phyloP scores from a whole-genome alignment of 2,113 vertebrate species.

The Xerus inauris region DNA sequence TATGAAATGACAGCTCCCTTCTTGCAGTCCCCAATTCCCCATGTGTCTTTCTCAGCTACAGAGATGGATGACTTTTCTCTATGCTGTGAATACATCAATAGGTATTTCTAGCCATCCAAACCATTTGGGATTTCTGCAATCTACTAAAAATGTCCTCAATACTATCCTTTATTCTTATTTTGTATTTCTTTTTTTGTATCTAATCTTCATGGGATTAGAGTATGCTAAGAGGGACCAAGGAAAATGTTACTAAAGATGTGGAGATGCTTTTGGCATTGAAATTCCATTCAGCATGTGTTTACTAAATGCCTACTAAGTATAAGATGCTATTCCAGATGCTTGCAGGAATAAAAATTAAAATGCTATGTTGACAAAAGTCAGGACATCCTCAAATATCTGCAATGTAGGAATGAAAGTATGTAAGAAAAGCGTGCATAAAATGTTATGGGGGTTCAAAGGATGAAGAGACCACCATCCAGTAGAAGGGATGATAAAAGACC shows the following conservation, averaged over 20 bases:
- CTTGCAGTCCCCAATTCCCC: background rate
- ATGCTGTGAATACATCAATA: background rate
- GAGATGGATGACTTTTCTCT: background rate
- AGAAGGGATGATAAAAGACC: background rate
- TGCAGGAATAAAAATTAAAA: conserved; percentile 22
- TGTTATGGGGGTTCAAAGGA: background rate
- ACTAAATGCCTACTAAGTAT: conserved; percentile 1
- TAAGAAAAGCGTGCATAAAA: background rate
- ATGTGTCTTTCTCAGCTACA: background rate
- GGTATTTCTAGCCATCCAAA: background rate
- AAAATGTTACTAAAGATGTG: background rate
- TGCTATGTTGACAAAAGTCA: background rate
- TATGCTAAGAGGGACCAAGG: background rate
- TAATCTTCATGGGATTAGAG: background rate
- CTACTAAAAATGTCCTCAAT: background rate
- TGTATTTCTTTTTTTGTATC: background rate
- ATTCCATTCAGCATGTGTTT: background rate
- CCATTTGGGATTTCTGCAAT: background rate
- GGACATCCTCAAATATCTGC: background rate
- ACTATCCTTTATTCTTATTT: conserved; percentile 29
- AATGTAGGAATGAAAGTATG: background rate
- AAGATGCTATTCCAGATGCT: background rate
- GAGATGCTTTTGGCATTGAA: background rate
- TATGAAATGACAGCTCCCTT: background rate
- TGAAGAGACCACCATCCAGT: background rate